A percentile compares a stretch with the other conserved stretches of the same genome.
phyloP scores from a whole-genome alignment of 2,888 invertebrate species.

The Nephrotoma flavescens region DNA sequence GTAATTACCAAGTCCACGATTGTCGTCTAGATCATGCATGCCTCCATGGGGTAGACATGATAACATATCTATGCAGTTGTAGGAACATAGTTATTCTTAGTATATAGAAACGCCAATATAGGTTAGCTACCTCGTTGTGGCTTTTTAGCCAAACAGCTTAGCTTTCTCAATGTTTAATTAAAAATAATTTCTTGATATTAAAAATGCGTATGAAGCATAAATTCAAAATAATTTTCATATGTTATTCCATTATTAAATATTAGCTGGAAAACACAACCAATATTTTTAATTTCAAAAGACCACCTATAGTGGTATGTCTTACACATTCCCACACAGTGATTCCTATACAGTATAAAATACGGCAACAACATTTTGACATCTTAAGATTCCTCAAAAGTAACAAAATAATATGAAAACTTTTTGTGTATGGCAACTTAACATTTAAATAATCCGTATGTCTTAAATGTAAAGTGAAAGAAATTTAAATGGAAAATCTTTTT shows the following conservation, averaged over 20 bases:
- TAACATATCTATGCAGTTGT: no score
- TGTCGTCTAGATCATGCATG: no score
- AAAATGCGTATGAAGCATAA: no score
- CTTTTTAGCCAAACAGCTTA: no score
- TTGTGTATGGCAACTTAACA: background rate
- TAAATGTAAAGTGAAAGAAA: background rate
- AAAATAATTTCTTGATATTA: no score
- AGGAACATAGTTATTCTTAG: fast-evolving
- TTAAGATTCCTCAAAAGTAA: background rate
- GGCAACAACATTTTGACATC: background rate
- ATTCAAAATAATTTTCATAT: no score
- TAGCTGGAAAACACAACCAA: background rate
- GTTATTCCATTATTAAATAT: background rate
- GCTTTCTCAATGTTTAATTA: no score
- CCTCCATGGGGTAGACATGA: no score
- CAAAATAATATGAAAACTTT: background rate
- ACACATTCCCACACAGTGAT: background rate
- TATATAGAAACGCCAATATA: no score
- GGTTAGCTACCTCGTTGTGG: no score
- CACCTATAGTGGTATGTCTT: background rate
- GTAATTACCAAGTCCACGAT: no score
- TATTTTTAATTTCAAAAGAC: background rate
- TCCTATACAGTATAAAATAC: background rate
- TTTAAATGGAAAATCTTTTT: background rate
- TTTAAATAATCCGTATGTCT: background rate